Evolutionary conservation across 2,113 vertebrate species (phyloP).

Genomic region (Baryphthengus martii): DNA sequence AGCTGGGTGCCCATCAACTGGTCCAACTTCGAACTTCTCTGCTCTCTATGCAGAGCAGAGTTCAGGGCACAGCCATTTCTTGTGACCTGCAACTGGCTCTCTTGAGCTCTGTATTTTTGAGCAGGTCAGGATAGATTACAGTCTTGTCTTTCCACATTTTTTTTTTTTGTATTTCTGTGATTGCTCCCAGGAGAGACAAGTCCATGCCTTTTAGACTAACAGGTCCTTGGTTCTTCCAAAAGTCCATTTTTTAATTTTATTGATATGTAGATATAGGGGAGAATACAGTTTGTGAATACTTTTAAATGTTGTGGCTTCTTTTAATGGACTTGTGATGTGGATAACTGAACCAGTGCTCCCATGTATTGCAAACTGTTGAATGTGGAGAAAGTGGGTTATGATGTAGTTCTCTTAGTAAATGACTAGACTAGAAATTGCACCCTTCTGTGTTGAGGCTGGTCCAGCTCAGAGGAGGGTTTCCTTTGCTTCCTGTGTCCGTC

Average conservation of each 20-base stretch:
- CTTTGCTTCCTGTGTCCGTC: neutral
- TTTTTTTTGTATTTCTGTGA: neutral
- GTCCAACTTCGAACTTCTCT: neutral
- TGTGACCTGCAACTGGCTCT: neutral
- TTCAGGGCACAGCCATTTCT: neutral
- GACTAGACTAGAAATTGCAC: neutral
- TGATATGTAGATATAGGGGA: neutral
- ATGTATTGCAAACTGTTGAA: neutral
- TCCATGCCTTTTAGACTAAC: neutral
- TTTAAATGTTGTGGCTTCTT: neutral
- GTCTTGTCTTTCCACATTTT: neutral
- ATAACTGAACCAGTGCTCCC: neutral
- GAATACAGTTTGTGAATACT: neutral
- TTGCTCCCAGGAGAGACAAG: neutral
- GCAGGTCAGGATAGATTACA: neutral
- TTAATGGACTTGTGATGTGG: neutral
- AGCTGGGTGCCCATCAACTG: fast-evolving
- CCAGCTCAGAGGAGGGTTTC: neutral
- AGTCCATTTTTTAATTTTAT: fast-evolving
- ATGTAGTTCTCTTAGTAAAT: neutral
- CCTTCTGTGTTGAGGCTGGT: neutral
- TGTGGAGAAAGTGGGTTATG: neutral
- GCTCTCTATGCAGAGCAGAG: neutral
- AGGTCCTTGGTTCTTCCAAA: neutral
- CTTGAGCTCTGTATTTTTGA: fast-evolving